Base-by-base conservation (phyloP, 2,797 vertebrate species). In the Peromyscus eremicus region DNA sequence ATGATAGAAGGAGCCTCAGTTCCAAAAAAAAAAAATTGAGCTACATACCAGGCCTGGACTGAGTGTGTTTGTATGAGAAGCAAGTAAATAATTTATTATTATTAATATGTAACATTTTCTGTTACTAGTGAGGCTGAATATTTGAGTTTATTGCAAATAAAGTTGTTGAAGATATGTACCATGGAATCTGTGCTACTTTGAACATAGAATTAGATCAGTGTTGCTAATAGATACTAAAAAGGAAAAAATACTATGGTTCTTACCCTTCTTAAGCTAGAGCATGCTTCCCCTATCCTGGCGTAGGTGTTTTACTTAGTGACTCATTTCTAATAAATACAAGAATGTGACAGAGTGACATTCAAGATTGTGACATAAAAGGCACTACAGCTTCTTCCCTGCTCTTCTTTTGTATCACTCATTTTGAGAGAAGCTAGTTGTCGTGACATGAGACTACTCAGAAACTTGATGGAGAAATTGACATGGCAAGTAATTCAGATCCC, bases 241-340 rank as follows among this genome's bases (percentile, higher is more conserved):
- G 52, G 52, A 29, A 93, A 81, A 81, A 17, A 46, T 75, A 46
- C 11, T 64, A 1, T 86, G 12, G 1, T 86, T 46, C 55, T 64
- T 49, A 29, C 64, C 2, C 8, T 27, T 91, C 73, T 75, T 86
- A 87, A 91, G 46, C 9, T 60, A 60, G 32, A 29, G 40, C 8
- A 71, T 91, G n/a, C 13, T 87, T 89, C 25, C 25, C 1, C 12
- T 92, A 2, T 29, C 29, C 34, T 71, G 46, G 71, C 6, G 43
- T 89, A 89, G 43, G 70, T 43, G 29, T 34, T 92, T 87, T 89
- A 84, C 84, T 95, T 89, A 70, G 34, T 71, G 62, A 89, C 52
- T 84, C 34, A 80, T 13, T 62, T 82, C 40, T 89, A 89, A 92
- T 84, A 64, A 89, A 77, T 77, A 62, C 17, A 76, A 43, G n/a